phyloP scores from a whole-genome alignment of 1,140 invertebrate genomes.

The Cydia strobilella region DNA sequence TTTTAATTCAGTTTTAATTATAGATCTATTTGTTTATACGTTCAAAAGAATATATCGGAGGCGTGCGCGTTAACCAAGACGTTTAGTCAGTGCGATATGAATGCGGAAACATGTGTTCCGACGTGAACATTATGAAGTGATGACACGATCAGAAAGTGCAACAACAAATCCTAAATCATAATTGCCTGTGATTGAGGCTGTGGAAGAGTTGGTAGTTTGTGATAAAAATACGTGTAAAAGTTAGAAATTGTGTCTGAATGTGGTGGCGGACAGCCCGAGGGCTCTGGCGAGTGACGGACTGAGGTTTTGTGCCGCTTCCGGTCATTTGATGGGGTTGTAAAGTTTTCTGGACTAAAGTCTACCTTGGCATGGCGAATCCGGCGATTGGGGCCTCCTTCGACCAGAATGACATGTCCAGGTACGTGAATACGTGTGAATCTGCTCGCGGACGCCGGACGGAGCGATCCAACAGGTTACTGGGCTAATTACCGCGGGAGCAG shows the following conservation, averaged over 20 bases:
- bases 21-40: conserved; percentile 68
- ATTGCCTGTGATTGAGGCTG: conserved; percentile 56
- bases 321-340: conserved; percentile 51
- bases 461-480: conserved; percentile 25
- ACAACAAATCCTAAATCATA: conserved; percentile 74
- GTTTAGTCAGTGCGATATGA: conserved; percentile 51
- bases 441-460: background rate
- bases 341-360: conserved; percentile 43
- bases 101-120: conserved; percentile 75
- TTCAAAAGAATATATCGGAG: conserved; percentile 60
- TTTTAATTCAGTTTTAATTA: conserved; percentile 73
- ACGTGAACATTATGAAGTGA: conserved; percentile 72
- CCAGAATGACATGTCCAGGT: conserved; percentile 87
- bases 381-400: conserved; percentile 86
- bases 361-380: conserved; percentile 67
- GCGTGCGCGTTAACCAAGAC: conserved; percentile 51
- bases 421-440: conserved; percentile 30
- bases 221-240: conserved; percentile 33
- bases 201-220: conserved; percentile 48
- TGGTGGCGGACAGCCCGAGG: conserved; percentile 30
- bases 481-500: conserved; percentile 21
- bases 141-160: conserved; percentile 61
- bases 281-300: conserved; percentile 45
- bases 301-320: conserved; percentile 49
- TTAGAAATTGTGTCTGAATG: conserved; percentile 21